These are phyloP conservation scores for Cecropterus lyciades DNA, from an alignment of 1,140 invertebrate genomes.

Conservation along the genomic window DNA sequence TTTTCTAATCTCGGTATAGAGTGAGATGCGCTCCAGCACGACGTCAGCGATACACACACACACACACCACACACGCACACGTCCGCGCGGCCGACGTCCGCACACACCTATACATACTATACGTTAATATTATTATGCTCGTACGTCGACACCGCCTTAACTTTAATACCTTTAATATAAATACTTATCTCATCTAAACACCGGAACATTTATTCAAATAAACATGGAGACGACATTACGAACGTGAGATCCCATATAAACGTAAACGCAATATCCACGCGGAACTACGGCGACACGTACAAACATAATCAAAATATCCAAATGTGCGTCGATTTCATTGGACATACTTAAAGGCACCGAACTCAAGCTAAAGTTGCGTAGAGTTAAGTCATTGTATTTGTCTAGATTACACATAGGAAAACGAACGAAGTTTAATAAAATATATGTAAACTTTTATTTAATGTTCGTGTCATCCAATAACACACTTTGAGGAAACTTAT, in stretches of 20 bases:
- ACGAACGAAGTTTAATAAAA: too few relatives aligned
- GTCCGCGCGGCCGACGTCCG: neutral
- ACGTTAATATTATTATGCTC: neutral
- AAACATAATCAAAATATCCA: neutral
- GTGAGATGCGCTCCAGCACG: too few relatives aligned
- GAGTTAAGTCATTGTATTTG: too few relatives aligned
- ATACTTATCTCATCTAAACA: conserved; percentile 6
- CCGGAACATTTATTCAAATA: conserved; percentile 19
- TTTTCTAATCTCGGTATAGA: too few relatives aligned
- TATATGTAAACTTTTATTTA: too few relatives aligned
- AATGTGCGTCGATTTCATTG: neutral
- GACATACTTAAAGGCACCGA: neutral
- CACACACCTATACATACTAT: neutral
- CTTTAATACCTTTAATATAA: conserved; percentile 2
- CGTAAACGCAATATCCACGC: neutral
- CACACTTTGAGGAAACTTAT: too few relatives aligned
- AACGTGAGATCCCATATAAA: conserved; percentile 18
- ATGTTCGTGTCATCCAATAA: too few relatives aligned
- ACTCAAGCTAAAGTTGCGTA: neutral
- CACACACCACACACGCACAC: neutral
- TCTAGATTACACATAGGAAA: too few relatives aligned
- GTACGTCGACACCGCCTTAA: neutral
- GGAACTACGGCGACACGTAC: neutral
- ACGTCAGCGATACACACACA: too few relatives aligned
- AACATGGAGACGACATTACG: conserved; percentile 1